Evolutionary conservation across 2,888 invertebrate species (phyloP).

Genomic region (Ceriagrion tenellum): DNA sequence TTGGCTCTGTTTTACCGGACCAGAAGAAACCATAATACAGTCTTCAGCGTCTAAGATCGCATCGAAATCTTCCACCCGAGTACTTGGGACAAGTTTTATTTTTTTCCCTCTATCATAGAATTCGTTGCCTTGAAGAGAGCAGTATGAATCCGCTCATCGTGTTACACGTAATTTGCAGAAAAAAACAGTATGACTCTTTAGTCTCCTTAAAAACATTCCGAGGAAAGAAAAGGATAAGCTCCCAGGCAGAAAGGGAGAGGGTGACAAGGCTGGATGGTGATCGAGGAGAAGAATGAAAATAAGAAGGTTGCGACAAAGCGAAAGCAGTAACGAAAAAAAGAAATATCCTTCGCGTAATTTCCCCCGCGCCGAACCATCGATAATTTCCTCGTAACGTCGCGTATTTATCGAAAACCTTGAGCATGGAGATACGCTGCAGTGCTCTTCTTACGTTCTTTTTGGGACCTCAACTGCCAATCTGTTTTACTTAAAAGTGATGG

Average conservation of each 20-base stretch:
- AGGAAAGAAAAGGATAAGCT: background rate
- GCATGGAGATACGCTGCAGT: background rate
- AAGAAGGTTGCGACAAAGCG: background rate
- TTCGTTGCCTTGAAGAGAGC: too few species aligned
- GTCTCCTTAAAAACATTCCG: background rate
- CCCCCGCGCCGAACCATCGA: background rate
- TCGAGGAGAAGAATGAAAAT: background rate
- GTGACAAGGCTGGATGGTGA: background rate
- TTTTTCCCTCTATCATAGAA: background rate
- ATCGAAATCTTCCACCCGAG: too few species aligned
- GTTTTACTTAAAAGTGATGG: constrained; percentile 41
- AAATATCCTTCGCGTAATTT: background rate
- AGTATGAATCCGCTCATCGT: too few species aligned
- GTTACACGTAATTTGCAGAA: too few species aligned
- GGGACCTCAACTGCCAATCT: background rate
- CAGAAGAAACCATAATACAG: too few species aligned
- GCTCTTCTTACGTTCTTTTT: constrained; percentile 33
- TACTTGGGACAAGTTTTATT: background rate
- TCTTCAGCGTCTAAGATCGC: too few species aligned
- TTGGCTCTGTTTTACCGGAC: too few species aligned
- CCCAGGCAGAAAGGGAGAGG: background rate
- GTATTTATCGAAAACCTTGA: constrained; percentile 41
- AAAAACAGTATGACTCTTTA: background rate
- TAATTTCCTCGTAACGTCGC: constrained; percentile 52
- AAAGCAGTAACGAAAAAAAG: background rate